A percentile compares a stretch with the other conserved stretches of the same genome.
Conservation (phyloP, 2,797 vertebrate genomes). For the Acanthurus tractus region DNA sequence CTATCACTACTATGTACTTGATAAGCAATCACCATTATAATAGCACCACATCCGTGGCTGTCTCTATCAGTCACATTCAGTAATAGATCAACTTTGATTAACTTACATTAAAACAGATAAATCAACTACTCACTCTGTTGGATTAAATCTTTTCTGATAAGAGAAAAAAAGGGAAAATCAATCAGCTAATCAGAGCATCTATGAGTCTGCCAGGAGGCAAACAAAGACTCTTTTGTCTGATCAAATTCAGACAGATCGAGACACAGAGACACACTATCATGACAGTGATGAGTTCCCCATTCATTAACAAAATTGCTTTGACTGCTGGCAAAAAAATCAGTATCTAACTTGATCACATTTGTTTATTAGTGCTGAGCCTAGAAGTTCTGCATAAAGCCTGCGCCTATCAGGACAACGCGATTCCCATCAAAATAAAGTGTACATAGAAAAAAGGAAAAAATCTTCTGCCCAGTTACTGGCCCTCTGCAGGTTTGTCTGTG, state of each 20-base stretch:
- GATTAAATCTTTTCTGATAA: constrained; percentile 73
- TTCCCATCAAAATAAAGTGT: neutral
- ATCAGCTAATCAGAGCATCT: constrained; percentile 63
- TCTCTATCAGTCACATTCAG: constrained; percentile 29
- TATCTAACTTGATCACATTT: constrained; percentile 44
- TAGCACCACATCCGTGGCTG: constrained; percentile 11
- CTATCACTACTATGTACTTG: neutral
- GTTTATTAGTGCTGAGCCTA: constrained; percentile 46
- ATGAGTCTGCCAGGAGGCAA: constrained; percentile 40
- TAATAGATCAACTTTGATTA: constrained; percentile 64
- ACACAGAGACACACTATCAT: constrained; percentile 40
- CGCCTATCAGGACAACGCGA: neutral
- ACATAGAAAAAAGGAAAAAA: constrained; percentile 26
- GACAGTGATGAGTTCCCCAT: constrained; percentile 47
- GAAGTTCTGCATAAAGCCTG: constrained; percentile 27
- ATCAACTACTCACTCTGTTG: constrained; percentile 55
- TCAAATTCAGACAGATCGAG: constrained; percentile 48
- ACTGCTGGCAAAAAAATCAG: constrained; percentile 26
- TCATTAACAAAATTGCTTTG: constrained; percentile 67
- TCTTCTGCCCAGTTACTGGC: neutral
- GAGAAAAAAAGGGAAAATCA: constrained; percentile 54
- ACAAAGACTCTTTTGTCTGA: constrained; percentile 54
- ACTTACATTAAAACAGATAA: constrained; percentile 61
- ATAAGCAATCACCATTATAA: constrained; percentile 11
- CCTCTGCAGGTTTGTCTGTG: neutral